Conservation (phyloP, 2,797 vertebrate species). For the Cygnus olor region DNA sequence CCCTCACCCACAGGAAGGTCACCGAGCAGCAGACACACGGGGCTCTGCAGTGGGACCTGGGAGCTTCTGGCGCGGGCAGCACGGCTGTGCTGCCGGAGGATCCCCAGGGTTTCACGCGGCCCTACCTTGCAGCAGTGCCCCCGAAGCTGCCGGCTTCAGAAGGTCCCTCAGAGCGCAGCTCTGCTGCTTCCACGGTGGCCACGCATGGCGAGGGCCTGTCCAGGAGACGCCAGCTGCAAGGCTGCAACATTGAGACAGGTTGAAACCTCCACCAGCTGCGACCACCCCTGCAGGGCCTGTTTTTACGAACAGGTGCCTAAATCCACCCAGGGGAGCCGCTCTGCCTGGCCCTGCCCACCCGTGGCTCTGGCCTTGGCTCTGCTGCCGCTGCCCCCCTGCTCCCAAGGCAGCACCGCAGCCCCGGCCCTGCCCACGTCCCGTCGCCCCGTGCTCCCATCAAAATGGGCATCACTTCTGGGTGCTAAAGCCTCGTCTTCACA, state of each 20-base stretch:
- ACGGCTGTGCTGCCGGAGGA: background rate
- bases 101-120: background rate
- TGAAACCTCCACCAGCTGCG: background rate
- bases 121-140: background rate
- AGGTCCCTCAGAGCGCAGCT: background rate
- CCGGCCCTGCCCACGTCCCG: rapidly evolving
- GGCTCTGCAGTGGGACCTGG: background rate
- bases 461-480: constrained; percentile 32
- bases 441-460: background rate
- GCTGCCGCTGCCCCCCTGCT: background rate
- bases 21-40: background rate
- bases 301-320: background rate
- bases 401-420: background rate
- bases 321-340: background rate
- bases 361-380: background rate
- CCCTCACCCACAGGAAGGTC: background rate
- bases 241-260: background rate
- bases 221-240: background rate
- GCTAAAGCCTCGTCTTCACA: constrained; percentile 47
- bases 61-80: background rate
- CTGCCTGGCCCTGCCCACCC: background rate
- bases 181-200: background rate
- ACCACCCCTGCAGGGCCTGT: background rate
- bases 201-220: background rate
- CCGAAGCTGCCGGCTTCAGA: background rate